A percentile compares a stretch with the other conserved stretches of the same genome.
phyloP scores from a whole-genome alignment of 1,140 invertebrate species.

The Elymnias hypermnestra region DNA sequence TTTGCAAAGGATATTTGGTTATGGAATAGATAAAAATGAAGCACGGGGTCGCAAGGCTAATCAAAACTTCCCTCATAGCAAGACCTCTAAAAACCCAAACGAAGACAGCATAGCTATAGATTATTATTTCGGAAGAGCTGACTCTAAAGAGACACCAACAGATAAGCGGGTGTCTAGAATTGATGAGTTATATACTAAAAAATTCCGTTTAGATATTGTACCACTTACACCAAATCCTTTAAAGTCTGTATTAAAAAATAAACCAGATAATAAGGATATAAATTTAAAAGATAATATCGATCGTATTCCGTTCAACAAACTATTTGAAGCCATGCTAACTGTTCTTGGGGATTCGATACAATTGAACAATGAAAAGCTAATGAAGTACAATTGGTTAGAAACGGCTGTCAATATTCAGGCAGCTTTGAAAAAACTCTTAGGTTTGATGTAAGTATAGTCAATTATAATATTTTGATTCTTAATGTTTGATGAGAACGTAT shows the following conservation, averaged over 20 bases:
- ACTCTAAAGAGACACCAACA: slow-evolving; percentile 7
- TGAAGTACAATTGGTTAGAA: slow-evolving; percentile 29
- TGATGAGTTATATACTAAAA: not conserved
- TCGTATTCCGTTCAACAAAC: not conserved
- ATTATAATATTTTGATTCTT: too few species aligned
- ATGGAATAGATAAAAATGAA: slow-evolving; percentile 3
- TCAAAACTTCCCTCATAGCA: not conserved
- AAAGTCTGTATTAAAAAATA: not conserved
- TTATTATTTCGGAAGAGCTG: slow-evolving; percentile 34
- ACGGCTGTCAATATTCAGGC: slow-evolving; percentile 41
- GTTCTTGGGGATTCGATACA: slow-evolving; percentile 24
- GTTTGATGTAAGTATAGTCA: slow-evolving; percentile 55
- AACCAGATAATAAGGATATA: not conserved
- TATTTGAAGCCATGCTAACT: slow-evolving; percentile 7
- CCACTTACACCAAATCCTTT: not conserved
- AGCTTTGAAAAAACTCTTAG: slow-evolving; percentile 34
- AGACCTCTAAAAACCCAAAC: slow-evolving; percentile 3
- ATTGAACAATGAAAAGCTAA: slow-evolving; percentile 13
- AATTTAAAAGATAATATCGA: not conserved
- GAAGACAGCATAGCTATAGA: slow-evolving; percentile 24
- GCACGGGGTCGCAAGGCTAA: not conserved
- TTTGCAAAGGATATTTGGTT: slow-evolving; percentile 27
- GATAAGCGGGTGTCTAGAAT: not conserved
- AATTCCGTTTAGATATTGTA: not conserved
- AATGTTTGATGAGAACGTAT: too few species aligned